Evolutionary conservation across 2,113 vertebrate genomes (phyloP).

Genomic region (Dasyornis broadbenti): DNA sequence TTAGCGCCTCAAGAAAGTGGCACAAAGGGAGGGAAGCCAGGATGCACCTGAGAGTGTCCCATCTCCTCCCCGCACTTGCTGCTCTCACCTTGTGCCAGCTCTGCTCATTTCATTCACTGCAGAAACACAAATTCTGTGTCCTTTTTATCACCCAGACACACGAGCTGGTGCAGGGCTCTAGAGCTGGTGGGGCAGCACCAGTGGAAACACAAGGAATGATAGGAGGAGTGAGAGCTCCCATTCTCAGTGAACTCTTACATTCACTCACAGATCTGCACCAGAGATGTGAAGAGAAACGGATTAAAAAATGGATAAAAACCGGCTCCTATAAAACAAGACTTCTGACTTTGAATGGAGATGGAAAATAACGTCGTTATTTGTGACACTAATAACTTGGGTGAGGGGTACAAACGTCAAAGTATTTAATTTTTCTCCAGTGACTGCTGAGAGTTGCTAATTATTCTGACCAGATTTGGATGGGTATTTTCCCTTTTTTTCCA

Average conservation of each 20-base stretch:
- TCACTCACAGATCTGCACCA: not conserved
- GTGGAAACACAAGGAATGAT: fast-evolving
- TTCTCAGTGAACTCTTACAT: not conserved
- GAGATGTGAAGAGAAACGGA: not conserved
- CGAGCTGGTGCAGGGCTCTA: not conserved
- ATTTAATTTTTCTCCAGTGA: not conserved
- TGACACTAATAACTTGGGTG: not conserved
- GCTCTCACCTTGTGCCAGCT: not conserved
- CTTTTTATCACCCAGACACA: not conserved
- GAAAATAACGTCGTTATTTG: not conserved
- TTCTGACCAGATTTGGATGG: not conserved
- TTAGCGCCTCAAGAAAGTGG: not conserved
- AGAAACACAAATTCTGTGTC: not conserved
- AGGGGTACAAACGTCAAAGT: not conserved
- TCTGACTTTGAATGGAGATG: not conserved
- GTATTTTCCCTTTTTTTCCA: not conserved
- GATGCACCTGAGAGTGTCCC: not conserved
- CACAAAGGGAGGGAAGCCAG: not conserved
- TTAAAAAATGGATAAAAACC: not conserved
- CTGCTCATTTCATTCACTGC: not conserved
- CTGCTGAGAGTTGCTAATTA: not conserved
- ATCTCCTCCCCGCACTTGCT: not conserved
- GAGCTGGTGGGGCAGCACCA: not conserved
- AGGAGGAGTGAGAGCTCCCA: not conserved
- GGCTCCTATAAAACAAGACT: not conserved